A percentile compares a stretch with the other conserved stretches of the same genome.
phyloP scores from a whole-genome alignment of 2,797 vertebrate species.

The Xyrichtys novacula region DNA sequence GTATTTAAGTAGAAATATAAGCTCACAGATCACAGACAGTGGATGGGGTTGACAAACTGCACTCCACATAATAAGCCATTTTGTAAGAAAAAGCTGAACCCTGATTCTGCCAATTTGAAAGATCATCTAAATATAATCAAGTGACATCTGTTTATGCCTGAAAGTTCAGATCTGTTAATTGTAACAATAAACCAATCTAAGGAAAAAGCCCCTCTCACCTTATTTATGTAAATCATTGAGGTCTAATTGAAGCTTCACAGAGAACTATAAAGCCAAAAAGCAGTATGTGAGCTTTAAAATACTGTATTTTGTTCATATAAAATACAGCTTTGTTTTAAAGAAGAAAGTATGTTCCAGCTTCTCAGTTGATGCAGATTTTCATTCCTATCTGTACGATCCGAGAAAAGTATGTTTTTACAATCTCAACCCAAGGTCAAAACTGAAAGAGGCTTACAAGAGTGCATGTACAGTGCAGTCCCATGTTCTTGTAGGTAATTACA shows the following conservation, averaged over 20 bases:
- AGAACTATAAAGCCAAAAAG: neutral
- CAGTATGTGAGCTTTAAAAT: neutral
- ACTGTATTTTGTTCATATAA: neutral
- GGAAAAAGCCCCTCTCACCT: no score
- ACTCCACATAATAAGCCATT: no score
- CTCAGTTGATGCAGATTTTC: neutral
- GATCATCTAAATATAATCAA: no score
- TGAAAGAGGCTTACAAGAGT: slow-evolving; percentile 8
- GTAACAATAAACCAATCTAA: no score
- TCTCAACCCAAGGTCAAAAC: slow-evolving; percentile 10
- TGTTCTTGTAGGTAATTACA: slow-evolving; percentile 6
- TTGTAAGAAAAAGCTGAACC: no score
- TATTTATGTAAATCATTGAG: no score
- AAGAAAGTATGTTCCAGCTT: neutral
- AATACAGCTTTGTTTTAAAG: neutral
- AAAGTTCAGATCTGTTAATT: no score
- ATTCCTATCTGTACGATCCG: slow-evolving; percentile 3
- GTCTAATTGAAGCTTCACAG: neutral
- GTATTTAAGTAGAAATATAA: no score
- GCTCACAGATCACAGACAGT: no score
- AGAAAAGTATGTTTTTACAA: neutral
- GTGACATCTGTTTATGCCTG: no score
- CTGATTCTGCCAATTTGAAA: no score
- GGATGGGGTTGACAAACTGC: no score
- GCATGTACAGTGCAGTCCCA: neutral